Percentiles rank a stretch among this genome's conserved stretches.
phyloP scores from a whole-genome alignment of 2,113 vertebrate genomes.

The Mirounga angustirostris region DNA sequence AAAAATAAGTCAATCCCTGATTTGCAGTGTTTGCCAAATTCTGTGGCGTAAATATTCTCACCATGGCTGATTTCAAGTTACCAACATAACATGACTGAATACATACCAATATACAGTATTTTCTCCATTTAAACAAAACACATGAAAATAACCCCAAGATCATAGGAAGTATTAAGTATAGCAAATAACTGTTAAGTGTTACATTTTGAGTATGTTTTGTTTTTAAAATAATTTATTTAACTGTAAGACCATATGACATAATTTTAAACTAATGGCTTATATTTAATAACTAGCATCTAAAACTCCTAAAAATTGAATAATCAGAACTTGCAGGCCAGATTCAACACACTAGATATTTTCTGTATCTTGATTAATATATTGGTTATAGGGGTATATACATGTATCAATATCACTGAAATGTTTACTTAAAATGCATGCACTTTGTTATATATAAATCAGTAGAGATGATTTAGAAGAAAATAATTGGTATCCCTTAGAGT shows the following conservation, averaged over 20 bases:
- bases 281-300: not conserved
- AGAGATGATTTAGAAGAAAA: not conserved
- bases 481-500: not conserved
- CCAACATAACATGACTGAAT: not conserved
- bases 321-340: not conserved
- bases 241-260: not conserved
- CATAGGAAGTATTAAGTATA: not conserved
- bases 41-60: not conserved
- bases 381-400: not conserved
- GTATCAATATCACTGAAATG: not conserved
- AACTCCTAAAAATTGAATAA: conserved; percentile 15
- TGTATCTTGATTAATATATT: not conserved
- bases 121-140: not conserved
- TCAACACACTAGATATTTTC: not conserved
- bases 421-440: not conserved
- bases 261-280: not conserved
- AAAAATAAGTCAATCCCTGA: not conserved
- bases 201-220: not conserved
- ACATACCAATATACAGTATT: not conserved
- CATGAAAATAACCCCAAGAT: not conserved
- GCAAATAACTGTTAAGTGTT: not conserved
- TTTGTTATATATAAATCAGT: not conserved
- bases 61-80: not conserved
- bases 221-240: conserved; percentile 28
- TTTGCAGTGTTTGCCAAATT: not conserved